Conservation (phyloP, 2,797 vertebrate species). For the Cirrhinus mrigala region DNA sequence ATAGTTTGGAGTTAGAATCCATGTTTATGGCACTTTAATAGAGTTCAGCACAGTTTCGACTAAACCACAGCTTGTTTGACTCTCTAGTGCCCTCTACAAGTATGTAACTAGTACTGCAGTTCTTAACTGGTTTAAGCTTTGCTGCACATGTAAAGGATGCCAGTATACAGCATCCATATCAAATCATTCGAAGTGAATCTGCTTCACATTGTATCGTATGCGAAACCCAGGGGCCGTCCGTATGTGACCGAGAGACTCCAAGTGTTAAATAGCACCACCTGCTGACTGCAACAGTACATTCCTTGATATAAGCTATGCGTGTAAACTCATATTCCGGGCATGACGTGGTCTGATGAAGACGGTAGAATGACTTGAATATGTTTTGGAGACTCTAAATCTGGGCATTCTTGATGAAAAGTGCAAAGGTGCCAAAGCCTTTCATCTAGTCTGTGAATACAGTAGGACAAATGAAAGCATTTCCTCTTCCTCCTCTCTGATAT, state of each 20-base stretch:
- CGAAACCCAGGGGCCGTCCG: neutral
- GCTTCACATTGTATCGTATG: slow-evolving; percentile 36
- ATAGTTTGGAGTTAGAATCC: slow-evolving; percentile 36
- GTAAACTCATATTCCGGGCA: slow-evolving; percentile 19
- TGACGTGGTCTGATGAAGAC: slow-evolving; percentile 22
- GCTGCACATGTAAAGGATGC: slow-evolving; percentile 13
- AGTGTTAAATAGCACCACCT: slow-evolving; percentile 27
- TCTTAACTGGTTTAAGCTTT: slow-evolving; percentile 38
- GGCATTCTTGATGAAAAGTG: slow-evolving; percentile 70
- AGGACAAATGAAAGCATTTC: slow-evolving; percentile 13
- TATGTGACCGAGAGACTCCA: slow-evolving; percentile 20
- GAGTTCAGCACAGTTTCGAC: slow-evolving; percentile 28
- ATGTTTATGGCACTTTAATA: slow-evolving; percentile 49
- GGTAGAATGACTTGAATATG: slow-evolving; percentile 29
- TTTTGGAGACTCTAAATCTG: slow-evolving; percentile 50
- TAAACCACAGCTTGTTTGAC: neutral
- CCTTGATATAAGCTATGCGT: slow-evolving; percentile 44
- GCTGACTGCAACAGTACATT: slow-evolving; percentile 31
- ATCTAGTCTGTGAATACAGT: slow-evolving; percentile 11
- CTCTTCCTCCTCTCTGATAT: neutral
- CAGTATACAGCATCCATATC: neutral
- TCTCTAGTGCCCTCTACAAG: slow-evolving; percentile 36
- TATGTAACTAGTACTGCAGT: slow-evolving; percentile 17
- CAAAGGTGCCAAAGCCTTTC: slow-evolving; percentile 75
- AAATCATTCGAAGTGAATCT: slow-evolving; percentile 1